Evolutionary conservation across 1,140 invertebrate species (phyloP).

Genomic region (Lerema accius): DNA sequence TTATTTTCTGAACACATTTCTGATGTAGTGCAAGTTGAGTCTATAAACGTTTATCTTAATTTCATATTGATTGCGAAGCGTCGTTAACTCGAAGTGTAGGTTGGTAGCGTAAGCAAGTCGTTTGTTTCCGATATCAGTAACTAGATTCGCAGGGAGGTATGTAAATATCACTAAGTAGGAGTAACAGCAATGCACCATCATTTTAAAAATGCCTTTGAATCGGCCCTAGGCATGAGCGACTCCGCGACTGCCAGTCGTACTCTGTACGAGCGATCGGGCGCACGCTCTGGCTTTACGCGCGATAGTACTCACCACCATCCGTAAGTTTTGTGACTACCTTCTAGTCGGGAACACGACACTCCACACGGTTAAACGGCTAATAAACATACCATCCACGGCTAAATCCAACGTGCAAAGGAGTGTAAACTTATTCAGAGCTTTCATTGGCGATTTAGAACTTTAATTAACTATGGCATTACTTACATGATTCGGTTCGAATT

Average conservation of each 20-base stretch:
- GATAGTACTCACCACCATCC: slow-evolving; percentile 38
- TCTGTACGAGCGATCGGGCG: slow-evolving; percentile 43
- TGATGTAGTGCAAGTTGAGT: slow-evolving; percentile 4
- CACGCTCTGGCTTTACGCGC: slow-evolving; percentile 44
- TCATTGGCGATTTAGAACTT: too few species aligned
- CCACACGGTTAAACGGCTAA: slow-evolving; percentile 31
- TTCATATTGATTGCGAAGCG: slow-evolving; percentile 12
- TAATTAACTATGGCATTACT: too few species aligned
- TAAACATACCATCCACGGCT: neutral
- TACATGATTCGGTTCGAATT: too few species aligned
- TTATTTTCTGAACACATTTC: slow-evolving; percentile 30
- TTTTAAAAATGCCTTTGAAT: slow-evolving; percentile 19
- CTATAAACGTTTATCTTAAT: slow-evolving; percentile 22
- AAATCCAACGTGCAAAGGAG: slow-evolving; percentile 9
- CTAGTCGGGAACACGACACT: slow-evolving; percentile 37
- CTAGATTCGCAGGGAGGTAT: neutral
- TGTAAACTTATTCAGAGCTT: slow-evolving; percentile 35
- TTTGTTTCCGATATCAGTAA: slow-evolving; percentile 1
- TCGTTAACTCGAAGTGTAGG: slow-evolving; percentile 12
- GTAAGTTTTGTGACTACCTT: slow-evolving; percentile 61
- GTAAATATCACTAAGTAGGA: slow-evolving; percentile 4
- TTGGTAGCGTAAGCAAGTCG: neutral
- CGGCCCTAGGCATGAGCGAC: slow-evolving; percentile 10
- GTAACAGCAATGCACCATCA: slow-evolving; percentile 19
- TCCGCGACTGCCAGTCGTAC: slow-evolving; percentile 42